Base-by-base conservation (phyloP, 2,888 invertebrate species). In the Epiblema foenella region DNA sequence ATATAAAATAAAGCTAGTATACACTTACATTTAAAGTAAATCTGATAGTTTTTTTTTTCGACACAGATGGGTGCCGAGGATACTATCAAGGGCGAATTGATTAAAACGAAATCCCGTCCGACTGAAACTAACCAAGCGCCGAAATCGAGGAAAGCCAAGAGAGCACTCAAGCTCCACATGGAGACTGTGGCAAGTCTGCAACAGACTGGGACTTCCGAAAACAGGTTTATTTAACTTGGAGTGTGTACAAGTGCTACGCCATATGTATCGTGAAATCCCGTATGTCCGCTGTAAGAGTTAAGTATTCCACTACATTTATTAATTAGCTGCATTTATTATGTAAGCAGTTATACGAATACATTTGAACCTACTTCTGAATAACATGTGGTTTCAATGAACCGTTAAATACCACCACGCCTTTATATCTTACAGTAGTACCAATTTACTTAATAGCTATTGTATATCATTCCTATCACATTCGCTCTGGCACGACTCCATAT, bases 141-240 rank as follows among this genome's bases (percentile, higher is more conserved):
- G 71, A 85, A 80, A 71, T 94, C 95, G 33, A 93, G 93, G 75
- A 95, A 94, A 85, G 84, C 81, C 33, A 93, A 91, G 77, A 93
- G 95, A 79, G 91, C 94, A 4, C 77, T 91, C 58, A 80, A 83
- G 77, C 94, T 87, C 75, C 95, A 95, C 76, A 84, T 92, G 84
- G 85, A 94, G 79, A 94, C 87, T 74, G 91, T 94, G 37, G 90
- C 93, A 29, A 62, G 60, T 17, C 73, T 74, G 29, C 56, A 77
- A 11, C 65, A 69, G 17, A 12, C 29, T n/a, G 29, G 58, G 24
- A 69, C 18, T 4, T 9, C 58, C 9, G 68, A 84, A 83, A 42
- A 80, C 89, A 74, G 76, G 81, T 54, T 65, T 63, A 20, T 65
- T 69, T 59, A 65, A 37, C 46, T 46, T 46, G 5, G 12, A 42